Conservation (phyloP, 2,113 vertebrate genomes). For the Hystrix brachyura region DNA sequence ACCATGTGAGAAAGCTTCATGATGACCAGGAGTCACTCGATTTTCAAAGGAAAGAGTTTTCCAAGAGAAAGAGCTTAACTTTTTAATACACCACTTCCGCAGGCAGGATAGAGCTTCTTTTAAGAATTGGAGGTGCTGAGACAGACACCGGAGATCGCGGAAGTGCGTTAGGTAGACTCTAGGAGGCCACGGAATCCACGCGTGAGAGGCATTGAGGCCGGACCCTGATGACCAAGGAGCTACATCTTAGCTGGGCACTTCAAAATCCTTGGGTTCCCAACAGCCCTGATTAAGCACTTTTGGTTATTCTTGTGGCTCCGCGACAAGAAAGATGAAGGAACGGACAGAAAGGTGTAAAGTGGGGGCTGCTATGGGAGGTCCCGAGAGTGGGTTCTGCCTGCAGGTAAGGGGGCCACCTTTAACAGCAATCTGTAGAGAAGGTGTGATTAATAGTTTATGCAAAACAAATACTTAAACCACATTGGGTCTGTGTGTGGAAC, state of each 20-base stretch:
- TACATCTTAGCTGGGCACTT: background rate
- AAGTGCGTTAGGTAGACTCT: rapidly evolving
- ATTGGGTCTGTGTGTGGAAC: background rate
- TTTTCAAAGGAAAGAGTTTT: background rate
- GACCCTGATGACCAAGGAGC: background rate
- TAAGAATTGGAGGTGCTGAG: background rate
- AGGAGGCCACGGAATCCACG: background rate
- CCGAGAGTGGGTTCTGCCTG: background rate
- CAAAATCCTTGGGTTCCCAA: background rate
- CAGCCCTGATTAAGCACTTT: background rate
- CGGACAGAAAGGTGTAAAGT: background rate
- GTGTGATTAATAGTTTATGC: background rate
- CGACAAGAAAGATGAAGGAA: background rate
- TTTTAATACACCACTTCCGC: background rate
- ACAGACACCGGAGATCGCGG: background rate
- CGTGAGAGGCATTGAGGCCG: background rate
- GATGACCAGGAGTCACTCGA: background rate
- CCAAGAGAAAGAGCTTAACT: background rate
- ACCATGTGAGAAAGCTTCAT: background rate
- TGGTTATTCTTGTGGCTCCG: background rate
- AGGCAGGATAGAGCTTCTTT: too few species aligned
- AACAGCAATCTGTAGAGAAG: background rate
- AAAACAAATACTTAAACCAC: constrained; percentile 5
- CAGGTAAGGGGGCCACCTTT: background rate
- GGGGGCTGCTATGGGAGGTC: background rate